Conservation (phyloP, 2,797 vertebrate species). For the Brachyrhaphis roseni region DNA sequence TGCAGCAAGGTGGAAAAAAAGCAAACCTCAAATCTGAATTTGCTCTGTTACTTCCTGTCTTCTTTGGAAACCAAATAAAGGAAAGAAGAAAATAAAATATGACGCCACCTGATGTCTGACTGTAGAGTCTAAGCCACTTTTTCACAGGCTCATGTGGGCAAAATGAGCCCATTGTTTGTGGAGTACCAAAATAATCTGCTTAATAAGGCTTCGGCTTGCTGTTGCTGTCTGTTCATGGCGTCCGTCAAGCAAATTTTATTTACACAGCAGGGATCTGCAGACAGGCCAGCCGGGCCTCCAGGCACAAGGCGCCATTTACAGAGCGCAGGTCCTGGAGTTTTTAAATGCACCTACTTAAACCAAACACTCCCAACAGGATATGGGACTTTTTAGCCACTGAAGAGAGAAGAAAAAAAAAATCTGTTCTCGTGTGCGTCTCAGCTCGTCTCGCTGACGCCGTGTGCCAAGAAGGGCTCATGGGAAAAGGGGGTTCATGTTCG, state of each 20-base stretch:
- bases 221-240: conserved; percentile 51
- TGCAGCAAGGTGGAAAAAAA: conserved; percentile 8
- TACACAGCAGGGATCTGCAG: conserved; percentile 61
- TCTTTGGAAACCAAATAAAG: conserved; percentile 7
- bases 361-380: conserved; percentile 64
- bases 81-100: conserved; percentile 5
- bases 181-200: conserved; percentile 35
- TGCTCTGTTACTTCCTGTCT: conserved; percentile 25
- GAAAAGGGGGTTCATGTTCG: conserved; percentile 7
- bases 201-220: conserved; percentile 47
- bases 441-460: conserved; percentile 52
- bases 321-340: conserved; percentile 49
- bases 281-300: conserved; percentile 42
- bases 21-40: conserved; percentile 21
- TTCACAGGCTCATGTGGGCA: conserved; percentile 18
- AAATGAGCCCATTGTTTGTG: conserved; percentile 45
- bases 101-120: conserved; percentile 34
- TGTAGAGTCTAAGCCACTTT: conserved; percentile 34
- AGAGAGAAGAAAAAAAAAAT: conserved; percentile 37
- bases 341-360: conserved; percentile 61
- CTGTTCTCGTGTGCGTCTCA: conserved; percentile 53
- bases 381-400: conserved; percentile 37
- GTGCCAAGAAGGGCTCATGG: conserved; percentile 61
- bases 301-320: conserved; percentile 65
- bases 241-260: conserved; percentile 58